Evolutionary conservation across 2,113 vertebrate species (phyloP).

Genomic region (Myotis brandtii): DNA sequence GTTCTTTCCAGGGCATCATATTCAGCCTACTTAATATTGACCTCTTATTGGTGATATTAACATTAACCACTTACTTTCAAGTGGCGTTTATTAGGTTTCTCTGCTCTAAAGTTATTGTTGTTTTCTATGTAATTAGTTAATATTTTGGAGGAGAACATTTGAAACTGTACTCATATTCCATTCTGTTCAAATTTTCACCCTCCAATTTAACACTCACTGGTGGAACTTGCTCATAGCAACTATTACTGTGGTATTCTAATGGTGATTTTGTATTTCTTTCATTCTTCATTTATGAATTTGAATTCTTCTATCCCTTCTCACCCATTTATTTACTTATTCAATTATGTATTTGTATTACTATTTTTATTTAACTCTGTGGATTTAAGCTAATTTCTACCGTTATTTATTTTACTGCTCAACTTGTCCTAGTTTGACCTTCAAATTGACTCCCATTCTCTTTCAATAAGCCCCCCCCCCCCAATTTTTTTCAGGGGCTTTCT

Average conservation of each 20-base stretch:
- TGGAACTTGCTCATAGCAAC: background rate
- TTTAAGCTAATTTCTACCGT: background rate
- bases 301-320: background rate
- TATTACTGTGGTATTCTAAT: background rate
- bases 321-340: background rate
- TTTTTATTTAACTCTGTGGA: background rate
- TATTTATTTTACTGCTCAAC: background rate
- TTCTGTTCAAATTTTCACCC: background rate
- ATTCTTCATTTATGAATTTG: background rate
- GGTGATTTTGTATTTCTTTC: background rate
- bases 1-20: background rate
- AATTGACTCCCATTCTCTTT: background rate
- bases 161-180: background rate
- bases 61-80: background rate
- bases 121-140: background rate
- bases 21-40: no score
- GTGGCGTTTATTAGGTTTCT: background rate
- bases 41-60: background rate
- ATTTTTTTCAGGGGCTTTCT: background rate
- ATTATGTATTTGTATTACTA: background rate
- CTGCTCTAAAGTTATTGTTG: background rate
- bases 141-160: background rate
- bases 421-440: background rate
- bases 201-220: background rate
- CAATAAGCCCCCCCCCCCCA: no score